These are phyloP conservation scores for Morone saxatilis DNA, from an alignment of 2,113 vertebrate species.

Conservation along the genomic window DNA sequence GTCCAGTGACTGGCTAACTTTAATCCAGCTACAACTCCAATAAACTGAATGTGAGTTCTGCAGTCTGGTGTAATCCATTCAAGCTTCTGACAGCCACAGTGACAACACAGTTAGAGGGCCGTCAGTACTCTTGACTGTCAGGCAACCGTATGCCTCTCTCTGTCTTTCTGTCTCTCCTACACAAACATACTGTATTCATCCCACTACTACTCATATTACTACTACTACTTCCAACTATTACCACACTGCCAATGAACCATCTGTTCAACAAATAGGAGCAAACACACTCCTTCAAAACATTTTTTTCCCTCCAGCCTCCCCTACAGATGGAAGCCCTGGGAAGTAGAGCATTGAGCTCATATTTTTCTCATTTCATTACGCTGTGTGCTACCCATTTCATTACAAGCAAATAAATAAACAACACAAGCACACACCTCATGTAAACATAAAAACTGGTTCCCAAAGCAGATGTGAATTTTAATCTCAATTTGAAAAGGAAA, in stretches of 20 bases:
- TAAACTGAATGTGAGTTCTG: slow-evolving; percentile 60
- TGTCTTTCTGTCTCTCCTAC: slow-evolving; percentile 10
- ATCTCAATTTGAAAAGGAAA: slow-evolving; percentile 56
- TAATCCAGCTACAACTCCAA: slow-evolving; percentile 68
- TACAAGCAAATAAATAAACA: slow-evolving; percentile 61
- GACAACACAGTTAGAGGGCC: slow-evolving; percentile 55
- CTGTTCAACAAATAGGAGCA: slow-evolving; percentile 50
- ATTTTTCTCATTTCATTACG: slow-evolving; percentile 53
- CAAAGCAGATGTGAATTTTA: slow-evolving; percentile 38
- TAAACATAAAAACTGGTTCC: slow-evolving; percentile 53
- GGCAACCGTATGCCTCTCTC: slow-evolving; percentile 59
- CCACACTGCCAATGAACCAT: slow-evolving; percentile 44
- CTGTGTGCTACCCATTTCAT: slow-evolving; percentile 55
- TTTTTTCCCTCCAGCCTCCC: not conserved
- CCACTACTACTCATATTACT: slow-evolving; percentile 5
- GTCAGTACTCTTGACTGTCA: slow-evolving; percentile 43
- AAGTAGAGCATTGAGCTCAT: slow-evolving; percentile 40
- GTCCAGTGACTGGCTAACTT: slow-evolving; percentile 65
- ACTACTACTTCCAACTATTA: slow-evolving; percentile 27
- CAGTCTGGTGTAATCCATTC: slow-evolving; percentile 73
- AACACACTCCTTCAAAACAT: slow-evolving; percentile 26
- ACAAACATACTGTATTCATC: slow-evolving; percentile 13
- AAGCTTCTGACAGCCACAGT: slow-evolving; percentile 64
- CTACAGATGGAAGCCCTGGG: slow-evolving; percentile 43
- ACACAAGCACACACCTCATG: slow-evolving; percentile 15